Evolutionary conservation across 1,140 invertebrate species (phyloP).

Genomic region (Leptinotarsa defecta): DNA sequence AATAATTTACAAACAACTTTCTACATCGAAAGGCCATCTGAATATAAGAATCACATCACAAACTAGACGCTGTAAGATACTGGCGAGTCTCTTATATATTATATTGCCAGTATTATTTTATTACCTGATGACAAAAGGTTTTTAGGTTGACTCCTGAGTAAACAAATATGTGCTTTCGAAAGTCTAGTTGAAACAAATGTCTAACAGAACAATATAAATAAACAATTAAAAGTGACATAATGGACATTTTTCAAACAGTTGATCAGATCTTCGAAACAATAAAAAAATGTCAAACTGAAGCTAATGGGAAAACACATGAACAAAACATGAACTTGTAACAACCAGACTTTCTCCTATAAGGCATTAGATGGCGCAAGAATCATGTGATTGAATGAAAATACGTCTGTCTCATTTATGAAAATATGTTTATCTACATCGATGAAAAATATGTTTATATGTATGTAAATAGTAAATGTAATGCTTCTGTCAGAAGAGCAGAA

Average conservation of each 20-base stretch:
- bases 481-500: slow-evolving; percentile 24
- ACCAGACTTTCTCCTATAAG: slow-evolving; percentile 43
- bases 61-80: slow-evolving; percentile 20
- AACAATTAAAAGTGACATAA: too few relatives aligned
- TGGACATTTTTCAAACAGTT: too few relatives aligned
- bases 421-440: slow-evolving; percentile 55
- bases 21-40: slow-evolving; percentile 22
- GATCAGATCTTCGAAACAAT: too few relatives aligned
- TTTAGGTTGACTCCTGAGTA: slow-evolving; percentile 47
- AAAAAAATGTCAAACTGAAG: too few relatives aligned
- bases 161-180: slow-evolving; percentile 46
- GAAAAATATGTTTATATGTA: slow-evolving; percentile 49
- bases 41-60: slow-evolving; percentile 24
- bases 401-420: slow-evolving; percentile 55
- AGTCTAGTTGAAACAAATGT: neutral
- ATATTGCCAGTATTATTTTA: slow-evolving; percentile 23
- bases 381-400: slow-evolving; percentile 48
- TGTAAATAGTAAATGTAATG: slow-evolving; percentile 37
- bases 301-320: neutral
- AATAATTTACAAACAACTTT: slow-evolving; percentile 28
- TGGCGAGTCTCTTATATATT: slow-evolving; percentile 12
- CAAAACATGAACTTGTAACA: neutral
- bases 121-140: slow-evolving; percentile 39
- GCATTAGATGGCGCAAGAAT: slow-evolving; percentile 52
- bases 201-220: too few relatives aligned